phyloP scores from a whole-genome alignment of 2,888 invertebrate genomes.

The Asteroscopus sphinx region DNA sequence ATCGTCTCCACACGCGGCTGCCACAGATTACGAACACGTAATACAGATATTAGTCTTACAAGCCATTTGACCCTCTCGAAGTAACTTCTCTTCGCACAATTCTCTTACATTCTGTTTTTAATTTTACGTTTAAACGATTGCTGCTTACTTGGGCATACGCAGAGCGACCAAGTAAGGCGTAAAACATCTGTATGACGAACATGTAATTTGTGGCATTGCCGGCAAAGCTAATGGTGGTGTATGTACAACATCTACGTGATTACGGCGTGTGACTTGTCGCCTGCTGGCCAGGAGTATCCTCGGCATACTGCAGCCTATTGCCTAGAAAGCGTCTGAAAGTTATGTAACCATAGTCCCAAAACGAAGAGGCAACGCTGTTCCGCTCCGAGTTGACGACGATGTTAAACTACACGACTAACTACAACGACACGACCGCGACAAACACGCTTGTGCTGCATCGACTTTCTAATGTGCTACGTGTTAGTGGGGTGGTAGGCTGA shows the following conservation, averaged over 20 bases:
- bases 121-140: too few species aligned
- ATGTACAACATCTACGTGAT: slow-evolving; percentile 3
- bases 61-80: too few species aligned
- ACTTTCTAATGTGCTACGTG: slow-evolving; percentile 9
- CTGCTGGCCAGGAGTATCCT: background rate
- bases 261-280: background rate
- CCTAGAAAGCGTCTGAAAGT: slow-evolving; percentile 13
- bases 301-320: slow-evolving; percentile 3
- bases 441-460: background rate
- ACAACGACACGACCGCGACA: slow-evolving; percentile 4
- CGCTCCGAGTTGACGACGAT: slow-evolving; percentile 7
- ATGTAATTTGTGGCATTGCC: background rate
- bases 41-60: background rate
- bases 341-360: slow-evolving; percentile 17
- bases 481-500: background rate
- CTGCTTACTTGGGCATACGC: too few species aligned
- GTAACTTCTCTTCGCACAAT: too few species aligned
- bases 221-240: background rate
- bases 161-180: background rate
- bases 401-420: slow-evolving; percentile 25
- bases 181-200: background rate
- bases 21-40: slow-evolving; percentile 1
- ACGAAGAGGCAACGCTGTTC: background rate
- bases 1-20: background rate
- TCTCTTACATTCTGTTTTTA: too few species aligned